Conservation (phyloP, 2,888 invertebrate genomes). For the Drosophila multiciliata region DNA sequence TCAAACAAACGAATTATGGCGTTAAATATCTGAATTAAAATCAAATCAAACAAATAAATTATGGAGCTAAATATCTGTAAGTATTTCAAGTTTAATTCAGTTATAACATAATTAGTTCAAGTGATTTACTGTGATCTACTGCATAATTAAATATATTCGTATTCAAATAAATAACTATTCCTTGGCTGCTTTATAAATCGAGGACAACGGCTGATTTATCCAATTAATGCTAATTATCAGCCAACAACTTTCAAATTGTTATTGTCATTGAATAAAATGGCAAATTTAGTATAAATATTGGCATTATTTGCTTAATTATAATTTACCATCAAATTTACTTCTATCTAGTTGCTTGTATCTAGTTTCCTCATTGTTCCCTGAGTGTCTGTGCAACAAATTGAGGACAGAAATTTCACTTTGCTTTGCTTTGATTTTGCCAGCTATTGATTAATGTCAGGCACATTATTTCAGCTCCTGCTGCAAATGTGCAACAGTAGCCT, state of each 20-base stretch:
- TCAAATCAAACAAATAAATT: not conserved
- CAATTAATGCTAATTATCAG: not conserved
- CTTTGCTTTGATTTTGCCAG: constrained; percentile 5
- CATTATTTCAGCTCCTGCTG: constrained; percentile 32
- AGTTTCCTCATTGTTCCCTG: not conserved
- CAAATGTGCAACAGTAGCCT: constrained; percentile 41
- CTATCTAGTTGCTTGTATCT: too few species aligned
- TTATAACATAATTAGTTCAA: not conserved
- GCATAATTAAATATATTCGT: not conserved
- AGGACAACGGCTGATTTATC: not conserved
- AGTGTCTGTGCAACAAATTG: constrained; percentile 5
- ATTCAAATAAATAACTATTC: not conserved
- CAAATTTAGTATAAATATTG: not conserved
- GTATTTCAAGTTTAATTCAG: not conserved
- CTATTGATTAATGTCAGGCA: constrained; percentile 43
- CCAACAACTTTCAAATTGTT: not conserved
- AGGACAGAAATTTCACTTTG: constrained; percentile 3
- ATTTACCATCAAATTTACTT: not conserved
- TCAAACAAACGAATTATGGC: not conserved
- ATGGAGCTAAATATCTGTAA: not conserved
- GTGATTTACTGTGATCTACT: not conserved
- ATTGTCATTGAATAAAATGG: not conserved
- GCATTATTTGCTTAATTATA: not conserved
- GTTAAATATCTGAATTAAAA: not conserved
- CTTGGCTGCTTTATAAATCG: not conserved